Base-by-base conservation (phyloP, 2,888 invertebrate species). In the Phlogophora meticulosa region DNA sequence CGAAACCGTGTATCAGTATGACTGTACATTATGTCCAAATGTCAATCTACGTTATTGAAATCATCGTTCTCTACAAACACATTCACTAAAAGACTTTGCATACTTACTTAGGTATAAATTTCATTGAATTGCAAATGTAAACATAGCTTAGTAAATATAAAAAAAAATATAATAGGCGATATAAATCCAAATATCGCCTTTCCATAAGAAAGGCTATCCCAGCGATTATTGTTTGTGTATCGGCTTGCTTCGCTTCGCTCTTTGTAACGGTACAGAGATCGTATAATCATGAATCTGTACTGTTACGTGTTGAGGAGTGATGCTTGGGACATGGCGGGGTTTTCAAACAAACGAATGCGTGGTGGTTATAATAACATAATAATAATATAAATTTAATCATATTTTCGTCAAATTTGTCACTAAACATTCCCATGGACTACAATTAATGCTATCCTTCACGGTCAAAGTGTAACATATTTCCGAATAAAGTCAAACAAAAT, bases 251-350 rank as follows among this genome's bases (percentile, higher is more conserved):
- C 77, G 82, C 76, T 83, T 78, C 83, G 38, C 56, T 74, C 70
- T 51, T 85, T 85, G 79, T 85, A 85, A 88, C 82, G 79, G 78
- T 84, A 71, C 52, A 62, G 51, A 40, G 70, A 59, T 69, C 67
- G 48, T 63, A 58, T 72, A 68, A 69, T 73, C 51, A 46, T 61
- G 28, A 71, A 65, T 57, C 59, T 69, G 60, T 49, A 78, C 81
- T 81, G 86, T 87, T 86, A 85, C 76, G 81, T 83, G 76, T 81
- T 82, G 72, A 68, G 78, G 83, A 83, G 83, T 68, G 42, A 64
- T 68, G 72, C 75, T 77, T 70, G 58, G 72, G 67, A 75, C 64
- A 59, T 75, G 77, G 76, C 80, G 73, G 77, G 69, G 70, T 82
- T 71, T 36, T 61, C 72, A 77, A 71, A 82, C 73, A 79, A 82